Conservation (phyloP, 2,888 invertebrate species). For the Theretra japonica region DNA sequence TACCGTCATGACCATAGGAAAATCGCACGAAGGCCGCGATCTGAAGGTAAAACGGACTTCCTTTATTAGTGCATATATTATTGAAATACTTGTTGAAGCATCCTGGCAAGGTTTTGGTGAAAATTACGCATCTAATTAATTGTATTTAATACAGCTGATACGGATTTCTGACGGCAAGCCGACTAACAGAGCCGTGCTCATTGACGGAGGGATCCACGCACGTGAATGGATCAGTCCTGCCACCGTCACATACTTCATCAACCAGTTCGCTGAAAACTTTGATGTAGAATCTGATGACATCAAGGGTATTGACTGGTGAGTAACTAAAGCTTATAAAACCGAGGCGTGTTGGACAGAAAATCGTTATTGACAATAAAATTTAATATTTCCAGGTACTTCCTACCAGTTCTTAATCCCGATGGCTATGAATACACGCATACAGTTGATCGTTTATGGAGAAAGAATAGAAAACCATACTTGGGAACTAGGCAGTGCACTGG, state of each 20-base stretch:
- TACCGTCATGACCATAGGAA: constrained; percentile 90
- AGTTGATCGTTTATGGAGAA: constrained; percentile 92
- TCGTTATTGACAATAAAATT: neutral
- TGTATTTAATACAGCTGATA: constrained; percentile 40
- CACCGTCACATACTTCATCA: constrained; percentile 90
- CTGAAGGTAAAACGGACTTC: constrained; percentile 84
- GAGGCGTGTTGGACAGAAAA: no score
- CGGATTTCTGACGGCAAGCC: constrained; percentile 89
- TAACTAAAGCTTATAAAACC: neutral
- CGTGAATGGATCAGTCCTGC: constrained; percentile 97
- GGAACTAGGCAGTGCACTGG: constrained; percentile 86
- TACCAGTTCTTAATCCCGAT: constrained; percentile 92
- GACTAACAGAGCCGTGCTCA: constrained; percentile 88
- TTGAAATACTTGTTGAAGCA: neutral
- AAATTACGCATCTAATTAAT: neutral
- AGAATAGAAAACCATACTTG: constrained; percentile 87
- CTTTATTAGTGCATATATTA: neutral
- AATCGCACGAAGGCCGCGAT: constrained; percentile 89
- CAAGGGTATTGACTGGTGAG: constrained; percentile 77
- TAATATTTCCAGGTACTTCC: constrained; percentile 83
- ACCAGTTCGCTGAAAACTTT: constrained; percentile 90
- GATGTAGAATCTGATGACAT: constrained; percentile 86
- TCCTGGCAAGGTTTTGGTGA: neutral
- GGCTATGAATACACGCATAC: constrained; percentile 95
- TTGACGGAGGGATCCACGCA: constrained; percentile 94